Base-by-base conservation (phyloP, 2,113 vertebrate genomes). In the Neodontobutis hainanensis region DNA sequence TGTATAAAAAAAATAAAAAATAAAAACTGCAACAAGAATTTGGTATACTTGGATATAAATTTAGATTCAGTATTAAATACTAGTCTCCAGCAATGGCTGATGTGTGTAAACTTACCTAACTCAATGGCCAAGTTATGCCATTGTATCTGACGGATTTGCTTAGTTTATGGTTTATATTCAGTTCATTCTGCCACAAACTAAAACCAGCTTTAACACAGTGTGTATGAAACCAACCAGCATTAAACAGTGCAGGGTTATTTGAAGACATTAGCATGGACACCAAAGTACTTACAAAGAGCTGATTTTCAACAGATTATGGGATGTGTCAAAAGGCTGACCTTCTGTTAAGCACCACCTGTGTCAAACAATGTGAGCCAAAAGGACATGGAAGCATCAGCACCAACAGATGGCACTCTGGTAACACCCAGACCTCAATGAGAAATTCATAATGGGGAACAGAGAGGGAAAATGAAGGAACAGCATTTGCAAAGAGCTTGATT, bases 371-470 rank as follows among this genome's bases (percentile, higher is more conserved):
- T 19, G 67, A 81, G 73, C 73, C 72, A 77, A 56, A 60, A 53
- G 14, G 14, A 67, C 5, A 55, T 61, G 0, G 74, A 42, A 62
- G 59, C 36, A 38, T 40, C 27, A 15, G 0, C 15, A 48, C 88
- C 90, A 89, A 84, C 80, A 92, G 89, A 90, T 84, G 89, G 88
- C 88, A 89, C 83, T 90, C 56, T 84, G 43, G 89, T 88, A 86
- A 75, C 88, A 86, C 34, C 42, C 43, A 85, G 61, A 36, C 48
- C 38, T 36, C 5, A 42, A 51, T 35, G 35, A 85, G 9, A n/a
- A 35, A 32, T 10, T 64, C 19, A 19, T 42, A 46, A 38, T 44
- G n/a, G 14, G 5, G 6, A 4, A 27, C 0, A 32, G 12, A 65
- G 3, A 35, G 0, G 5, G 15, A 63, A 11, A 8, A 4, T 51